phyloP scores from a whole-genome alignment of 2,113 vertebrate species.

The Rhynchomys soricoides region DNA sequence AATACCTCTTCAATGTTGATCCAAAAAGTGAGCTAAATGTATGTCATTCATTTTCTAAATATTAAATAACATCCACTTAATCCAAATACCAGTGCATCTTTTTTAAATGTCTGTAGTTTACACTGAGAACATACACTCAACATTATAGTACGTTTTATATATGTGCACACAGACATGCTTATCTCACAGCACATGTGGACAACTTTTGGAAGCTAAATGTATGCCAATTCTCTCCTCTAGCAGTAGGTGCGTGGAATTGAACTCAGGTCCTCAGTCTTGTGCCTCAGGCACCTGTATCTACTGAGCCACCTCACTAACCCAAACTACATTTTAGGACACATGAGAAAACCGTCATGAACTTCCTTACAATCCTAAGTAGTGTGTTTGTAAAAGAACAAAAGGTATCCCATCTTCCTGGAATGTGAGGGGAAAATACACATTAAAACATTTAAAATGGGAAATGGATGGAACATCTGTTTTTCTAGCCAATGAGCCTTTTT shows the following conservation, averaged over 20 bases:
- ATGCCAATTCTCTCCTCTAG: background rate
- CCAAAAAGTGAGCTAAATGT: slow-evolving; percentile 33
- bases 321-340: background rate
- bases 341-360: background rate
- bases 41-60: background rate
- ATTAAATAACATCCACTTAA: slow-evolving; percentile 1
- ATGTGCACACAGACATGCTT: background rate
- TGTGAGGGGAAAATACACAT: background rate
- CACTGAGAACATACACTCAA: background rate
- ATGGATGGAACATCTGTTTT: background rate
- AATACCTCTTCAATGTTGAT: slow-evolving; percentile 13
- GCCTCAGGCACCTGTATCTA: too few species aligned
- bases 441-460: slow-evolving; percentile 14
- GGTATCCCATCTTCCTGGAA: slow-evolving; percentile 31
- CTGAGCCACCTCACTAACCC: background rate
- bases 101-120: background rate
- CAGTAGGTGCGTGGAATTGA: background rate
- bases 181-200: background rate
- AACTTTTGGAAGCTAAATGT: background rate
- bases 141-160: slow-evolving; percentile 6
- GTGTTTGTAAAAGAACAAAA: slow-evolving; percentile 23
- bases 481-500: background rate
- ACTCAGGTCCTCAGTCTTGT: background rate
- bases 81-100: background rate
- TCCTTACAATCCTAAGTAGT: background rate